These are phyloP conservation scores for Cryptus viduatorius DNA, from an alignment of 2,888 invertebrate genomes.

Conservation along the genomic window DNA sequence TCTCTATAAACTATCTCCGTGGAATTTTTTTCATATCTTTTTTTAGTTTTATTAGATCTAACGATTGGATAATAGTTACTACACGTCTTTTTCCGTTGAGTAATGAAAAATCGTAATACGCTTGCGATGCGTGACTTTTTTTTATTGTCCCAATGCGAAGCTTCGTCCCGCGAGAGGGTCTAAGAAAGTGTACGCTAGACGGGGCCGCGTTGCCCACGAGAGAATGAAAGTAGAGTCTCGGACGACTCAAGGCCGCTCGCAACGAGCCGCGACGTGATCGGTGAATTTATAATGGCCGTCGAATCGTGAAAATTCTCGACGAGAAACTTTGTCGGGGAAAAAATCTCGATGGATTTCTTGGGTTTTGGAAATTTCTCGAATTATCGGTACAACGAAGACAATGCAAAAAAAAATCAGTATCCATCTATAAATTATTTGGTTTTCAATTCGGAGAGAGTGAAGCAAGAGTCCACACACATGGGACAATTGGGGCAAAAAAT, in stretches of 20 bases:
- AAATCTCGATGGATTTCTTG: not conserved
- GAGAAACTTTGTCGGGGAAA: conserved; percentile 24
- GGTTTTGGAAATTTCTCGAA: too few species aligned
- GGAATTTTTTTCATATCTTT: too few species aligned
- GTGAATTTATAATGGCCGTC: conserved; percentile 50
- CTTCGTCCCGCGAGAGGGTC: conserved; percentile 8
- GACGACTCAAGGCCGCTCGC: conserved; percentile 55
- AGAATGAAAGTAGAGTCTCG: conserved; percentile 63
- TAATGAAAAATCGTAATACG: not conserved
- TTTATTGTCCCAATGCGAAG: not conserved
- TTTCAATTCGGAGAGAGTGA: not conserved
- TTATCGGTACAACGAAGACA: not conserved
- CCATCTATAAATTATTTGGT: not conserved
- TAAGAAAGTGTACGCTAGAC: conserved; percentile 29
- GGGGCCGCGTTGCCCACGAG: not conserved
- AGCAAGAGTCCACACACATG: too few species aligned
- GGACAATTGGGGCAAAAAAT: too few species aligned
- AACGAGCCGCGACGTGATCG: conserved; percentile 39
- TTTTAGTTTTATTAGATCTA: not conserved
- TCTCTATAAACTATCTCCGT: too few species aligned
- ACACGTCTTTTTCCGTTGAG: not conserved
- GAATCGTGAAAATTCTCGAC: conserved; percentile 53
- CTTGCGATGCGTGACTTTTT: not conserved
- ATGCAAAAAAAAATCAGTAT: not conserved
- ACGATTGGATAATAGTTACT: too few species aligned